Evolutionary conservation across 2,113 vertebrate species (phyloP), one percentile per base, ranked within the genome.

Genomic region (Macquaria ambigua): DNA sequence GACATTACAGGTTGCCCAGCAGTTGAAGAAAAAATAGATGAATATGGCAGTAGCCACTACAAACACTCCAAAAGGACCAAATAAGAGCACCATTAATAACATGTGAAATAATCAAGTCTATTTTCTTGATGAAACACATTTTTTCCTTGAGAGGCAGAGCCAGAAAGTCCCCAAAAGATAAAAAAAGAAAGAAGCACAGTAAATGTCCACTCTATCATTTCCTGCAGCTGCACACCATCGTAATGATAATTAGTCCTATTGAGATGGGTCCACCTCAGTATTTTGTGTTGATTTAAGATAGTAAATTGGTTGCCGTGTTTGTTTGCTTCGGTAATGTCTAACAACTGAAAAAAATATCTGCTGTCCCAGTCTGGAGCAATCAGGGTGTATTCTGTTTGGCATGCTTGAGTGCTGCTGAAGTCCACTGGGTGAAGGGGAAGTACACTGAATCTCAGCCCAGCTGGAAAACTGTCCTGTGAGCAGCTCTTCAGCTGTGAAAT

Each of bases 291-390:
- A 95, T 91, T 86, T 87, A 58, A 87, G 82, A 93, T 92, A 83
- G 82, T 77, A 86, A 91, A 92, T 87, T 25, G 84, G 90, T 93
- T 87, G 90, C 88, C 81, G 82, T 94, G 89, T 96, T 96, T 96
- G 93, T 95, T 93, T 96, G 89, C 88, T 83, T 79, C 90, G 85
- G 58, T 89, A 95, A 95, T 94, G 93, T 92, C 76, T 92, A 89
- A 85, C 94, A 92, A 93, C 39, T 87, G 91, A 91, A 95, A 93
- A 93, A 92, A 94, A 94, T 89, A 90, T 91, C 80, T 89, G 87
- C 85, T 91, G 83, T 68, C 56, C 83, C 86, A 81, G 84, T 83
- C 86, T 71, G 74, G 66, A 41, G 90, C 84, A 93, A 90, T 90
- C 83, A 88, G 85, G 56, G 77, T 84, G 85, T 85, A 88, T 91